Evolutionary conservation across 2,113 vertebrate species (phyloP).

Genomic region (Neolamprologus longior): DNA sequence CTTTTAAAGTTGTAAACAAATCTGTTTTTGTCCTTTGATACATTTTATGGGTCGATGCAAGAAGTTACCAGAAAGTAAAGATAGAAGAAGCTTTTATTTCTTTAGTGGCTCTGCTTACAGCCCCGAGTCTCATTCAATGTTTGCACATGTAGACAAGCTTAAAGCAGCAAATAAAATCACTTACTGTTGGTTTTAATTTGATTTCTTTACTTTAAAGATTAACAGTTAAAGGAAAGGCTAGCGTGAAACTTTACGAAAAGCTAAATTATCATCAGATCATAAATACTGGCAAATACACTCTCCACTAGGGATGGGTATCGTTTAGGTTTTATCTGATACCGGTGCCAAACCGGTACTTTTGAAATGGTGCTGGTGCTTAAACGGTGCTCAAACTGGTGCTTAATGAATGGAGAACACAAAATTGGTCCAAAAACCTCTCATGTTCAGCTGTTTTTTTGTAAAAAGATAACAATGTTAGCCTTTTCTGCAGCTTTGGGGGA

Average conservation of each 20-base stretch:
- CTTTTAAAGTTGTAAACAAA: not conserved
- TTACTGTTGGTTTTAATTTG: not conserved
- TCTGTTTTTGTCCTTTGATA: not conserved
- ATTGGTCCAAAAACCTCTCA: accelerated
- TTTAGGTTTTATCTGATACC: too few species aligned
- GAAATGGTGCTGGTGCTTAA: too few species aligned
- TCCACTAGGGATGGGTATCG: too few species aligned
- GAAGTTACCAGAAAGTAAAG: not conserved
- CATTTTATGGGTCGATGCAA: not conserved
- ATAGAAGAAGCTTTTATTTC: not conserved
- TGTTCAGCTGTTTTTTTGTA: too few species aligned
- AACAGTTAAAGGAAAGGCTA: not conserved
- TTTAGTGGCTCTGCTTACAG: not conserved
- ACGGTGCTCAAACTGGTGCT: too few species aligned
- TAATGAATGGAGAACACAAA: too few species aligned
- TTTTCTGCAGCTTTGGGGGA: too few species aligned
- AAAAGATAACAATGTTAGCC: too few species aligned
- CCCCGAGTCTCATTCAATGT: not conserved
- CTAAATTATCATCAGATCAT: not conserved
- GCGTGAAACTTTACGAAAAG: not conserved
- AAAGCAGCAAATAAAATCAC: not conserved
- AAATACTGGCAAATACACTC: not conserved
- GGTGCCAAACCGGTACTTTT: too few species aligned
- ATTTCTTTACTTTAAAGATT: not conserved
- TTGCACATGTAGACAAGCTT: not conserved